Conservation (phyloP, 2,888 invertebrate genomes). For the Lapara coniferarum region DNA sequence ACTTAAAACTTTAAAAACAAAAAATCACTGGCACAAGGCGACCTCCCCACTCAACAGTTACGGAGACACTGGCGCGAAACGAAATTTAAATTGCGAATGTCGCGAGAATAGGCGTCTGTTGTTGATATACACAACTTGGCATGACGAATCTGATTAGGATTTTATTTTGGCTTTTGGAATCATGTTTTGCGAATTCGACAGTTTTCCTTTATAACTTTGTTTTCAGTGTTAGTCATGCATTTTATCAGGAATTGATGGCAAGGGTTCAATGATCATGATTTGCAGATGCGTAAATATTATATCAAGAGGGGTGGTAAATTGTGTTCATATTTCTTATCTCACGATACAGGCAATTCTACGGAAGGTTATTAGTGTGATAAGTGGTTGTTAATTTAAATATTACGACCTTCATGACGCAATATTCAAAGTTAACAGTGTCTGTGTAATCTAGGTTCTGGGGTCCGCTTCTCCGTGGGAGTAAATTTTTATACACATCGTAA, state of each 20-base stretch:
- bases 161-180: constrained; percentile 10
- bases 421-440: too few species aligned
- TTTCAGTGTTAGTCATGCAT: not conserved
- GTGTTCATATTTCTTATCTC: too few species aligned
- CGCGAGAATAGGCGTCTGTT: not conserved
- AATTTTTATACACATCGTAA: too few species aligned
- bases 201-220: not conserved
- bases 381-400: too few species aligned
- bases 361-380: too few species aligned
- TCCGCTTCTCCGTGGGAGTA: too few species aligned
- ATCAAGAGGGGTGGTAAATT: too few species aligned
- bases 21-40: not conserved
- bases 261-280: not conserved
- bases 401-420: too few species aligned
- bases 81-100: not conserved
- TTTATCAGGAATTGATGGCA: not conserved
- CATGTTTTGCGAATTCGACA: not conserved
- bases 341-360: too few species aligned
- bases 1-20: not conserved
- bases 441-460: too few species aligned
- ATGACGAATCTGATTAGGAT: constrained; percentile 12
- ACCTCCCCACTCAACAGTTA: not conserved
- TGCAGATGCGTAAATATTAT: too few species aligned
- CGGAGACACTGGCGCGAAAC: constrained; percentile 8
- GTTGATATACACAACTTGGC: constrained; percentile 22